Percentiles rank a stretch among this genome's conserved stretches.
These are phyloP conservation scores for Catharus ustulatus DNA, from an alignment of 2,797 vertebrate species.

Conservation along the genomic window DNA sequence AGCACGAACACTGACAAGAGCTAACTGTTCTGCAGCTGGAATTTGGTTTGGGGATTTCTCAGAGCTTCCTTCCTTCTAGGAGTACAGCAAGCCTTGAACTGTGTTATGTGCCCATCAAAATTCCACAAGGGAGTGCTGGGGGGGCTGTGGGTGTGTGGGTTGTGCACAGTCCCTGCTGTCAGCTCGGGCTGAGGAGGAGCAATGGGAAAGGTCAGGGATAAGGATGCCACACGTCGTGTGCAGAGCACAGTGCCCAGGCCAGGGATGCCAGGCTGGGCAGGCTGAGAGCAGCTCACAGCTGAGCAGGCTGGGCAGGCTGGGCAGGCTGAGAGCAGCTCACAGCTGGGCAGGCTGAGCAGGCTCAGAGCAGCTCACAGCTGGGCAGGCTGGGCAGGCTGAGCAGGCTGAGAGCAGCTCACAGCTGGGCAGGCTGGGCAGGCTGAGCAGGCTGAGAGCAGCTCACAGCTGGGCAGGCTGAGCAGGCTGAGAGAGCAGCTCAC, in stretches of 20 bases:
- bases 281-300: too few species aligned
- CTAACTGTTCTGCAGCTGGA: not conserved
- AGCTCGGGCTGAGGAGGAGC: not conserved
- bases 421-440: too few species aligned
- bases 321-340: too few species aligned
- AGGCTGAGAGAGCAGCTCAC: too few species aligned
- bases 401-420: too few species aligned
- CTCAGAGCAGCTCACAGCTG: too few species aligned
- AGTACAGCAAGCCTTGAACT: not conserved
- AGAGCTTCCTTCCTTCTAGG: not conserved
- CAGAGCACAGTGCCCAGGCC: too few species aligned
- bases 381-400: too few species aligned
- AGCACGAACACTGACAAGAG: not conserved
- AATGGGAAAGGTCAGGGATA: fast-evolving
- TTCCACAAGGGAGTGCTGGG: not conserved
- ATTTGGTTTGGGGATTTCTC: not conserved
- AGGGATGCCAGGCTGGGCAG: not conserved
- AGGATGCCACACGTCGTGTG: fast-evolving
- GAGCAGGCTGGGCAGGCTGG: too few species aligned
- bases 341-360: too few species aligned
- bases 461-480: too few species aligned
- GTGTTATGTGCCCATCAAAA: not conserved
- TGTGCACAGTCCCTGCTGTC: not conserved
- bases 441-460: too few species aligned
- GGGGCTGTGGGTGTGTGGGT: not conserved